Percentiles rank a stretch among this genome's conserved stretches.
phyloP scores from a whole-genome alignment of 2,797 vertebrate species.

The Hypotaenidia philippensis region DNA sequence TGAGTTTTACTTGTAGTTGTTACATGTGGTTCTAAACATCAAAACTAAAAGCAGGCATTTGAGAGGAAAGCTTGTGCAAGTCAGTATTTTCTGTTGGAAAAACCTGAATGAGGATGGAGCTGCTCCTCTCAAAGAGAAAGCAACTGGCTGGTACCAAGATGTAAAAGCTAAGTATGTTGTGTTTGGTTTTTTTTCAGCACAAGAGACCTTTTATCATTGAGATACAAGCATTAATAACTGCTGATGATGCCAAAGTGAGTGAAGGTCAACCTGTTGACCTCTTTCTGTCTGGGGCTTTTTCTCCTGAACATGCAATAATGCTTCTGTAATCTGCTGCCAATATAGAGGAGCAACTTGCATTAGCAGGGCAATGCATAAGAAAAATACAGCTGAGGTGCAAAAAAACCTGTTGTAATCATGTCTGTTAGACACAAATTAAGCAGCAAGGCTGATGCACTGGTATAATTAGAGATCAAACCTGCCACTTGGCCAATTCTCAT shows the following conservation, averaged over 20 bases:
- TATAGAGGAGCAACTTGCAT: not conserved
- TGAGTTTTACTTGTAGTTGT: not conserved
- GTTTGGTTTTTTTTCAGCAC: not conserved
- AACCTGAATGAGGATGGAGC: not conserved
- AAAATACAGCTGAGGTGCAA: slow-evolving; percentile 25
- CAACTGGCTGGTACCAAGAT: not conserved
- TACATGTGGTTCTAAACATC: not conserved
- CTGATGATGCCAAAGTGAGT: not conserved
- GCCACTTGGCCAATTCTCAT: not conserved
- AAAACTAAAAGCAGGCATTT: not conserved
- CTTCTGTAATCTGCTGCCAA: slow-evolving; percentile 27
- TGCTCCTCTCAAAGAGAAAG: not conserved
- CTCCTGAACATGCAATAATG: slow-evolving; percentile 41
- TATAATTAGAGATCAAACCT: not conserved
- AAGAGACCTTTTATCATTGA: not conserved
- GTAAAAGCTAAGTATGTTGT: not conserved
- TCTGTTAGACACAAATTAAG: not conserved
- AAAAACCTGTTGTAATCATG: not conserved
- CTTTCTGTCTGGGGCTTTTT: not conserved
- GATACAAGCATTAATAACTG: not conserved
- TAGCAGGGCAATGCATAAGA: not conserved
- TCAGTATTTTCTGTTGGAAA: not conserved
- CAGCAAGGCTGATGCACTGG: not conserved
- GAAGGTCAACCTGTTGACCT: slow-evolving; percentile 32
- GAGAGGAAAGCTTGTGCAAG: not conserved